Base-by-base conservation (phyloP, 2,888 invertebrate species). In the Cephus sareptanus region DNA sequence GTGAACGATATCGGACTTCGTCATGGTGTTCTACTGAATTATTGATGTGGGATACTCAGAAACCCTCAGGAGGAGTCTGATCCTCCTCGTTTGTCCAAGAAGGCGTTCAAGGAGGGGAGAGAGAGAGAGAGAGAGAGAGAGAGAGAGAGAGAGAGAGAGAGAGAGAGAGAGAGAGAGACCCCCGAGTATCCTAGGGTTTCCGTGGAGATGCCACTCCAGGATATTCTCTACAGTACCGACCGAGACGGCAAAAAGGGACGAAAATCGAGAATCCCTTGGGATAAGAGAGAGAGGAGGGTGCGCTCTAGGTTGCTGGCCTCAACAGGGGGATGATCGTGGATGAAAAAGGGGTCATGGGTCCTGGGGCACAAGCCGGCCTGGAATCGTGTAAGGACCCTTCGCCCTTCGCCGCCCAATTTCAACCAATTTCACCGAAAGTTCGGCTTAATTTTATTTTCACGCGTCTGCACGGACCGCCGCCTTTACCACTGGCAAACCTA, bases 391-490 rank as follows among this genome's bases (percentile, higher is more conserved):
- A 40, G 40, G 40, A 33, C 31, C 70, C 70, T 33, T 70, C 70
- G 70, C 82, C 83, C 85, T 86, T 40, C 40, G 84, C 86, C 92
- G 93, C 92, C 93, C 93, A 93, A 93, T 93, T 94, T 93, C 92
- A 92, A 93, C 93, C 93, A 93, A 93, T 94, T 94, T 93, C 91
- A 92, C 92, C 92, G 91, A 92, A 92, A 93, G 92, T 93, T 93
- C 91, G 91, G 91, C 92, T 92, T 92, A 93, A 93, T 93, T 92
- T 92, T 92, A 92, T 93, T 93, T 93, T 92, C 93, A 92, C 93
- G 92, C 93, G 89, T 88, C 88, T 89, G 85, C 87, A 87, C 86
- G 85, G 84, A 81, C 80, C 31, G 31, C 75, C 76, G 73, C 76
- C 80, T 74, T 70, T 80, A 76, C 75, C 80, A 81, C 78, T 73